Base-by-base conservation (phyloP, 2,888 invertebrate genomes). In the Drosophila rubida region DNA sequence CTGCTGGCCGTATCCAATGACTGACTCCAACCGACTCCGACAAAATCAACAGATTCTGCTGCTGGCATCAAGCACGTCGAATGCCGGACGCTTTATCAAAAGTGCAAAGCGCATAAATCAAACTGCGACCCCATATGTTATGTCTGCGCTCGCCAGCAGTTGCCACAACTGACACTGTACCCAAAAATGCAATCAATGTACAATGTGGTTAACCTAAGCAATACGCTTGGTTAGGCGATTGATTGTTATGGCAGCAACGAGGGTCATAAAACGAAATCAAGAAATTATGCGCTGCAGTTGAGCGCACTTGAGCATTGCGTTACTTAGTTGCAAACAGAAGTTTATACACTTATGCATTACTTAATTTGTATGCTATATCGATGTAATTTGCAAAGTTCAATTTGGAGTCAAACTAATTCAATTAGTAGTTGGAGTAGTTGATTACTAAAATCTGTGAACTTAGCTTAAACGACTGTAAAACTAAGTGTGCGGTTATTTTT, bases 21-120 rank as follows among this genome's bases (percentile, higher is more conserved):
- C 59, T 22, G 51, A 44, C 51, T 37, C 35, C 35, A 7, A 14
- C 6, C 9, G 35, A 35, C 19, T 39, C 2, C 23, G 7, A 8
- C 23, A 11, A 8, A 27, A 19, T 57, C 54, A 48, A 32, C 39
- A 49, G 41, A 13, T 23, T 49, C 45, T 58, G 46, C 45, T 65
- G 4, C 11, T 41, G 58, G 55, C 42, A 51, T 46, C 39, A 45
- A 22, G 14, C 46, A 30, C 50, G 41, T 58, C 71, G 37, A 77
- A 73, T 80, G 82, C 63, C 79, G 60, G 69, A 67, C 86, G 87
- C 87, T 81, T 87, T 87, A 72, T 82, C 88, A 87, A 82, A 69
- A 74, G 68, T 74, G 76, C 74, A 76, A 61, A 59, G 19, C 65
- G 59, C 83, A 82, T 82, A 85, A 87, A 86, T 82, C 82, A 82